These are phyloP conservation scores for Dendropsophus ebraccatus DNA, from an alignment of 2,113 vertebrate species.

Conservation along the genomic window DNA sequence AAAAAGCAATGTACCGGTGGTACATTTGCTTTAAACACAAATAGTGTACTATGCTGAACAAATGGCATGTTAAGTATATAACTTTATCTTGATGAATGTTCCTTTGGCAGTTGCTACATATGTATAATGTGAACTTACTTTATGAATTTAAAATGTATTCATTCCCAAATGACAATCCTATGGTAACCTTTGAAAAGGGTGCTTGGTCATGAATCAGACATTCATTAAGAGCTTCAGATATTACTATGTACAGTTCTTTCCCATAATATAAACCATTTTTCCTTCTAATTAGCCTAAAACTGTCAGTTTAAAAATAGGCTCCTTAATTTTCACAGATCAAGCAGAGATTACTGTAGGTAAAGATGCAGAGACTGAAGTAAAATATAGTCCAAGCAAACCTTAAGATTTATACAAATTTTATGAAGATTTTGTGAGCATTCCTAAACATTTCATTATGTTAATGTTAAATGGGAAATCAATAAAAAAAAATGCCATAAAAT, in stretches of 20 bases:
- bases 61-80: no score
- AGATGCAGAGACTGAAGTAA: neutral
- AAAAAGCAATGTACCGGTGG: no score
- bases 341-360: slow-evolving; percentile 29
- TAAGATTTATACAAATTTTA: neutral
- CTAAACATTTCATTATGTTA: no score
- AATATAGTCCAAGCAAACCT: neutral
- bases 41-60: no score
- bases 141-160: slow-evolving; percentile 30
- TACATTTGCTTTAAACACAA: no score
- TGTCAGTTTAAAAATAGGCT: slow-evolving; percentile 50
- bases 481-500: no score
- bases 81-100: no score
- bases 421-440: no score
- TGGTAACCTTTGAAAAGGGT: slow-evolving; percentile 46
- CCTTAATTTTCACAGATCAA: slow-evolving; percentile 10
- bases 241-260: slow-evolving; percentile 36
- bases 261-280: slow-evolving; percentile 39
- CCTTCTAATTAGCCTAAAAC: slow-evolving; percentile 52
- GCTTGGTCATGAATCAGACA: slow-evolving; percentile 47
- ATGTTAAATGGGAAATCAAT: no score
- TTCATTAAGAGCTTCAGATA: slow-evolving; percentile 42
- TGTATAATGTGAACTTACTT: neutral
- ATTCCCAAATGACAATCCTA: slow-evolving; percentile 7
- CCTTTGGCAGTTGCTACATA: no score